Evolutionary conservation across 2,888 invertebrate genomes (phyloP), one percentile per base, ranked within the genome.

Genomic region (Thymelicus sylvestris): DNA sequence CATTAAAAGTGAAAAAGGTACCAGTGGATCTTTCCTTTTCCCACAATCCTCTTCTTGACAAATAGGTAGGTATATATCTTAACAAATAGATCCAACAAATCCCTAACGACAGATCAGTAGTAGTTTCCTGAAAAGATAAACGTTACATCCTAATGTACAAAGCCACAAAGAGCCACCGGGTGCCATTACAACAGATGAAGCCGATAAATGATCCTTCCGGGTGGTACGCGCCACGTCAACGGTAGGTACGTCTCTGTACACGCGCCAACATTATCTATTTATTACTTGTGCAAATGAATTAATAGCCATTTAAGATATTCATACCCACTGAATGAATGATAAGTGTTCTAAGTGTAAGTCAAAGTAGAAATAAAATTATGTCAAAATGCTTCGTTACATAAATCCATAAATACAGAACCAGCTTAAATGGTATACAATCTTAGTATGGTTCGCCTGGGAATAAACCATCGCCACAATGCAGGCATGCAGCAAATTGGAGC

Each of bases 161-260:
- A 52, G 15, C 15, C 24, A 55, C 55, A 24, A 55, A 55, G 55
- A 55, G 55, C 3, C 7, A 10, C 19, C 7, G 19, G 24, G 8
- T 55, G 24, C 55, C 4, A 52, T 2, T 39, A 10, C 8, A 38
- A 38, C 10, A n/a, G 59, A 59, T 59, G 38, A 39, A 7, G 39
- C 38, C n/a, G 59, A 59, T 59, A 59, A 59, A 7, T 39, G 39
- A 59, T 59, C 59, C 39, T 59, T 59, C 59, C 59, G 59, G 59
- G 39, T 59, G n/a, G 59, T 39, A 39, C 7, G n/a, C 13, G 39
- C 55, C 55, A 39, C 59, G 39, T 39, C 59, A 39, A 39, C 39
- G 19, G n/a, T 15, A 59, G 38, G 39, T 59, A 15, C 39, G 59
- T 59, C 38, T 38, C 13, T 13, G 39, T 6, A 38, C n/a, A n/a